Percentiles rank a stretch among this genome's conserved stretches.
Evolutionary conservation across 1,140 invertebrate genomes (phyloP).

Genomic region (Tribolium madens): DNA sequence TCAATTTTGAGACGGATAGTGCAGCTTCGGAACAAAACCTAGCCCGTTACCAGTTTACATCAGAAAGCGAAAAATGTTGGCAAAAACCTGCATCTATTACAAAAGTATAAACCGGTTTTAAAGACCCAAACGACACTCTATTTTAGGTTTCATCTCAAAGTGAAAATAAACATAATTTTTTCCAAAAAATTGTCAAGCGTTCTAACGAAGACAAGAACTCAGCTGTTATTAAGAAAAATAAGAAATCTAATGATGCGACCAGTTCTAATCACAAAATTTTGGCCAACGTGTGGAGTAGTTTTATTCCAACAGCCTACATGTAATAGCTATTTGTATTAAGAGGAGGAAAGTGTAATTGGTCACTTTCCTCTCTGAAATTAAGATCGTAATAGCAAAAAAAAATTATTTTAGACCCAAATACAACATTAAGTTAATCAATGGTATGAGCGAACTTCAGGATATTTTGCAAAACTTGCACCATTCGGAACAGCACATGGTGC

Average conservation of each 20-base stretch:
- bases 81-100: background rate
- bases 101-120: too few species aligned
- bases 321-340: too few species aligned
- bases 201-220: background rate
- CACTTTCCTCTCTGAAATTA: too few species aligned
- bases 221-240: background rate
- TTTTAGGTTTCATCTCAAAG: background rate
- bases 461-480: background rate
- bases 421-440: slow-evolving; percentile 8
- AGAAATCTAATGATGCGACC: background rate
- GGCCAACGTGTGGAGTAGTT: background rate
- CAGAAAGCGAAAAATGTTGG: background rate
- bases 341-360: too few species aligned
- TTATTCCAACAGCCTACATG: slow-evolving; percentile 1
- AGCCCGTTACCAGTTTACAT: background rate
- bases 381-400: too few species aligned
- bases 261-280: background rate
- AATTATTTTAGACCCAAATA: slow-evolving; percentile 13
- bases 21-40: background rate
- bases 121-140: too few species aligned
- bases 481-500: slow-evolving; percentile 40
- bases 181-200: background rate
- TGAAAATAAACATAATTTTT: background rate
- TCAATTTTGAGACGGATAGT: slow-evolving; percentile 1
- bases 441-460: slow-evolving; percentile 5